Evolutionary conservation across 2,888 invertebrate species (phyloP), one percentile per base, ranked within the genome.

Genomic region (Lysandra bellargus): DNA sequence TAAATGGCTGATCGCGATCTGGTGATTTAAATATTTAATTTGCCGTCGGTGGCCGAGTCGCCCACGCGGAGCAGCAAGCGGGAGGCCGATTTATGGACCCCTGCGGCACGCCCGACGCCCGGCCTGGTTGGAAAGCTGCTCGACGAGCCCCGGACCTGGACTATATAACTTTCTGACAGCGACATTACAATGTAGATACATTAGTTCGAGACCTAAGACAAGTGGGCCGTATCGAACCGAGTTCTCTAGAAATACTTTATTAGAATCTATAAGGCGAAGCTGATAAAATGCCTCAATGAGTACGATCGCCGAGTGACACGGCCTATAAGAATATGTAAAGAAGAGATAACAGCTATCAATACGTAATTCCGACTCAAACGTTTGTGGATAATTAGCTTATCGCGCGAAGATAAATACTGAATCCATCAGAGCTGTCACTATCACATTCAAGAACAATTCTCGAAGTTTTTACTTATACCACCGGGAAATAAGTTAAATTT

Each of bases 21-120:
- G 53, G 76, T 12, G 57, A 76, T 76, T 76, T 76, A 30, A 49
- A 76, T 57, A 76, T 76, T 76, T 57, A 76, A 64, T 78, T 78
- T 37, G 44, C 64, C 40, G 78, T 61, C 64, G 64, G 64, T 78
- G 80, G 74, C 72, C 80, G 79, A 75, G 80, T 83, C 82, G 81
- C 86, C 87, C 84, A 87, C 87, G 84, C 85, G 49, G 9, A 85
- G 84, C 78, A 84, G 85, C 83, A 86, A 84, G 84, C 84, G 83
- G 84, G 82, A 82, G 83, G 82, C 80, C 79, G 79, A 89, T 89
- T 89, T 88, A 91, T 88, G 81, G 85, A 84, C 84, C 84, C 85
- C 87, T 37, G 57, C 72, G 78, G 69, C 69, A 69, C 69, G 69
- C 69, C 57, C 40, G 78, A 40, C 33, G 72, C 78, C 49, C 72